phyloP scores from a whole-genome alignment of 2,888 invertebrate species.

The Pollenia angustigena region DNA sequence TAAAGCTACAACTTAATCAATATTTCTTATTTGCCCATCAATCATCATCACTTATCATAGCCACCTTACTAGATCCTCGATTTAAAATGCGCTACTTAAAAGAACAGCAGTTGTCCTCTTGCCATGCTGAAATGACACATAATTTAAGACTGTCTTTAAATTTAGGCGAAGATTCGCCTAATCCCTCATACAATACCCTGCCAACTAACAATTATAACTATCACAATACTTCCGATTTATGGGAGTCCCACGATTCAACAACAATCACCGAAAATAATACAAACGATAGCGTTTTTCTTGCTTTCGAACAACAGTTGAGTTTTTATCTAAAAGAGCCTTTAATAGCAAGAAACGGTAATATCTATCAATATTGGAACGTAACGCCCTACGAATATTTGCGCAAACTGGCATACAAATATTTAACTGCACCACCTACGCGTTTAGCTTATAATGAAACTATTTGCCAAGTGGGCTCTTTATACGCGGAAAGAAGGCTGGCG shows the following conservation, averaged over 20 bases:
- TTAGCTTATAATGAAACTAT: conserved; percentile 55
- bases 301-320: conserved; percentile 67
- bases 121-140: conserved; percentile 68
- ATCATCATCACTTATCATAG: conserved; percentile 66
- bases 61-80: conserved; percentile 67
- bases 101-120: conserved; percentile 66
- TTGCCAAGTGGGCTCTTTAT: conserved; percentile 57
- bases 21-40: conserved; percentile 62
- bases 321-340: conserved; percentile 69
- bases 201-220: conserved; percentile 61
- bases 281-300: conserved; percentile 62
- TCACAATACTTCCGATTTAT: conserved; percentile 68
- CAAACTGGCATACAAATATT: conserved; percentile 67
- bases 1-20: conserved; percentile 56
- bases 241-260: conserved; percentile 67
- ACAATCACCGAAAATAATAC: conserved; percentile 59
- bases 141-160: conserved; percentile 67
- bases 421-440: conserved; percentile 68
- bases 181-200: conserved; percentile 51
- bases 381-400: conserved; percentile 71
- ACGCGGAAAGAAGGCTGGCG: conserved; percentile 56
- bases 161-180: conserved; percentile 51
- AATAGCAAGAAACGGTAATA: conserved; percentile 68
- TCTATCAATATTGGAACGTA: conserved; percentile 69
- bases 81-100: conserved; percentile 71